phyloP scores from a whole-genome alignment of 2,797 vertebrate genomes.

The Semaprochilodus insignis region DNA sequence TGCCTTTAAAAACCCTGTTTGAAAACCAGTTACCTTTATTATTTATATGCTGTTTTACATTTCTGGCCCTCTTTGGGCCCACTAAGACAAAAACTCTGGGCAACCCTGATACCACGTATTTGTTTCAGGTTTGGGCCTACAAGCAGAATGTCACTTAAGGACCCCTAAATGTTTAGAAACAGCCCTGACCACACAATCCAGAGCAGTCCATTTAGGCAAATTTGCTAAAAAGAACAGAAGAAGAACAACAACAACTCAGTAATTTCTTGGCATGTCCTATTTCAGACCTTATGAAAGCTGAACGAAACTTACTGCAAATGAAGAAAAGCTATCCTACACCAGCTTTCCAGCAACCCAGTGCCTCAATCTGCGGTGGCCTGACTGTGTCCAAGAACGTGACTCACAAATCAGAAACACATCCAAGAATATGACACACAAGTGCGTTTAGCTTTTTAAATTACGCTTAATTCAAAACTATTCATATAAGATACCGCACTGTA shows the following conservation, averaged over 20 bases:
- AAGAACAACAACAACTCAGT: no score
- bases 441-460: neutral
- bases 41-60: no score
- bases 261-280: neutral
- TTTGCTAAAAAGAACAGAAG: neutral
- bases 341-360: neutral
- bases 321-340: no score
- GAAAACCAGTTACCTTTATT: no score
- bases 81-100: no score
- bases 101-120: no score
- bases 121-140: no score
- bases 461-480: neutral
- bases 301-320: neutral
- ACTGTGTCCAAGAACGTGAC: conserved; percentile 4
- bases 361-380: neutral
- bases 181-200: neutral
- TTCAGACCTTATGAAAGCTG: neutral
- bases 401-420: neutral
- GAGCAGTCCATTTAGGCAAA: neutral
- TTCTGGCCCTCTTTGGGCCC: no score
- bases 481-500: neutral
- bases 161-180: no score
- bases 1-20: no score
- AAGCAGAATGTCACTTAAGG: no score
- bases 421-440: neutral